These are phyloP conservation scores for Ctena decussata DNA, from an alignment of 2,888 invertebrate genomes.

Conservation along the genomic window DNA sequence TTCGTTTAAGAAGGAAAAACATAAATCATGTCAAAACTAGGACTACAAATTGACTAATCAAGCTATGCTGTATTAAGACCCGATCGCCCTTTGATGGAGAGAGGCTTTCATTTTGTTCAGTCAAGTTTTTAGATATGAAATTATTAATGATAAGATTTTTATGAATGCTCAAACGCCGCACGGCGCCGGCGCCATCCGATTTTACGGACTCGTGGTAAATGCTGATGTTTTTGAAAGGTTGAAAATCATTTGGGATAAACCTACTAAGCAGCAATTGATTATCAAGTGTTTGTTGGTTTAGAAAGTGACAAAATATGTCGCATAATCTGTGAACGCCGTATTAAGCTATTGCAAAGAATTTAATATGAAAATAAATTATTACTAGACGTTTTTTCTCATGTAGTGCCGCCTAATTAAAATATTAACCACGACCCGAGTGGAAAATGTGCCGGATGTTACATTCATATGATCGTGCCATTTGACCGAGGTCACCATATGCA, in stretches of 20 bases:
- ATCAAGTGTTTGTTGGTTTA: constrained; percentile 4
- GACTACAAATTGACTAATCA: constrained; percentile 59
- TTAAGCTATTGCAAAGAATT: background rate
- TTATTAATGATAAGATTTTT: constrained; percentile 56
- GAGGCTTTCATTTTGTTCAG: constrained; percentile 67
- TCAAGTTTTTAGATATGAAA: constrained; percentile 54
- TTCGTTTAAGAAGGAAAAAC: constrained; percentile 56
- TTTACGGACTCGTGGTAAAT: constrained; percentile 29
- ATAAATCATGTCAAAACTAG: constrained; percentile 58
- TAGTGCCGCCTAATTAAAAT: background rate
- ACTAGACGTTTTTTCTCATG: constrained; percentile 1
- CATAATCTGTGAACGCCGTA: constrained; percentile 1
- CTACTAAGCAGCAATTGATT: constrained; percentile 7
- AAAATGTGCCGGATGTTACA: too few relatives aligned
- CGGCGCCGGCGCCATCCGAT: constrained; percentile 60
- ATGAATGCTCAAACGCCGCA: constrained; percentile 42
- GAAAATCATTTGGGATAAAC: constrained; percentile 11
- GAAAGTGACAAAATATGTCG: constrained; percentile 12
- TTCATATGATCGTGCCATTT: too few relatives aligned
- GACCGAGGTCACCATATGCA: too few relatives aligned
- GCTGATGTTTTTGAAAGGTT: background rate
- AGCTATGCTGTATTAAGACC: constrained; percentile 56
- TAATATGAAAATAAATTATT: constrained; percentile 7
- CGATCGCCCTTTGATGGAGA: constrained; percentile 61
- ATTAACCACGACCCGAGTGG: background rate